These are phyloP conservation scores for Probosciger aterrimus DNA, from an alignment of 2,113 vertebrate species.

Conservation along the genomic window DNA sequence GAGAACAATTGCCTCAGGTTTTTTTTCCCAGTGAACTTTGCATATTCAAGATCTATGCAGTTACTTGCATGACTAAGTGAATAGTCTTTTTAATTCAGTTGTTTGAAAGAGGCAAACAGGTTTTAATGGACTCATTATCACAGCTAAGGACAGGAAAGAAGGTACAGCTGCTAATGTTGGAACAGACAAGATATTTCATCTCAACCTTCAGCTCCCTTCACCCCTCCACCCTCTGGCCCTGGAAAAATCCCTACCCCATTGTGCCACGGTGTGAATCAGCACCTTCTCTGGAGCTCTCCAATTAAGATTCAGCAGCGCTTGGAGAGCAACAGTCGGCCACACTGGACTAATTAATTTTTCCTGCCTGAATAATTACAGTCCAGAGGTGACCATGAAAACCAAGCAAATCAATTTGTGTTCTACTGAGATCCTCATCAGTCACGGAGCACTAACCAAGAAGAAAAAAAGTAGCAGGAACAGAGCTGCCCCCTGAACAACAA, in stretches of 20 bases:
- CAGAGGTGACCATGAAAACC: conserved; percentile 67
- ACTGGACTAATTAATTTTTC: conserved; percentile 67
- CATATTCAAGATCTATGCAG: not conserved
- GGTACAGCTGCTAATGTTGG: not conserved
- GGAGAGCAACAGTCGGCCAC: conserved; percentile 34
- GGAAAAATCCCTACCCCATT: not conserved
- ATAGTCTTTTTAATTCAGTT: not conserved
- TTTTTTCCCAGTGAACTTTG: not conserved
- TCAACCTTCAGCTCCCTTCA: conserved; percentile 34
- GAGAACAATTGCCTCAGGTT: not conserved
- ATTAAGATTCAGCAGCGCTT: conserved; percentile 40
- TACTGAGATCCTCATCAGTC: conserved; percentile 68
- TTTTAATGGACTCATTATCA: not conserved
- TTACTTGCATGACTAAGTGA: not conserved
- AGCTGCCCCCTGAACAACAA: not conserved
- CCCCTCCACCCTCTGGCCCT: not conserved
- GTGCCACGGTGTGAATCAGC: conserved; percentile 25
- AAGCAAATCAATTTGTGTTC: conserved; percentile 69
- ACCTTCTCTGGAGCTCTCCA: conserved; percentile 38
- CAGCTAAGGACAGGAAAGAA: not conserved
- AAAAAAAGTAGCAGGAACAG: not conserved
- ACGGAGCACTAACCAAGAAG: conserved; percentile 53
- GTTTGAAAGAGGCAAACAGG: not conserved
- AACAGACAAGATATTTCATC: not conserved
- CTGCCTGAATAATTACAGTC: conserved; percentile 69